phyloP scores from a whole-genome alignment of 1,140 invertebrate species.

The Heliconius nattereri region DNA sequence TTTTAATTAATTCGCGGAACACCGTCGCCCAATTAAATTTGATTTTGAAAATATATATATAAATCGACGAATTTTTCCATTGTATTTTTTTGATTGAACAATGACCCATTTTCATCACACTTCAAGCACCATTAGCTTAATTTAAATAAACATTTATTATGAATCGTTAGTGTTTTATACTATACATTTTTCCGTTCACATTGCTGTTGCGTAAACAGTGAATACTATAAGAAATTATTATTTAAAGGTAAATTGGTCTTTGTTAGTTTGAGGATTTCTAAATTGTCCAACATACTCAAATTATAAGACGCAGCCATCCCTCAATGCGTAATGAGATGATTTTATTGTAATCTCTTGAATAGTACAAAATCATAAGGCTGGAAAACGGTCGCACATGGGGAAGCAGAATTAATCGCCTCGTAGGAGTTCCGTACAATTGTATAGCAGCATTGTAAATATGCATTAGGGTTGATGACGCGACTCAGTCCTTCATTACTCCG shows the following conservation, averaged over 20 bases:
- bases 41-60: conserved; percentile 56
- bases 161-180: neutral
- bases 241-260: neutral
- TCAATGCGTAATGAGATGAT: conserved; percentile 49
- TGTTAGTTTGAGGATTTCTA: neutral
- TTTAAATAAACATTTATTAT: conserved; percentile 26
- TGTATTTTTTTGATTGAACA: conserved; percentile 35
- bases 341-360: conserved; percentile 47
- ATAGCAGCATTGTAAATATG: conserved; percentile 70
- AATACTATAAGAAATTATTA: neutral
- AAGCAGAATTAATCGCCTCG: conserved; percentile 57
- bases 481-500: conserved; percentile 65
- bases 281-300: neutral
- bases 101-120: conserved; percentile 30
- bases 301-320: conserved; percentile 34
- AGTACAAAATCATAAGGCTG: conserved; percentile 44
- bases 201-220: neutral
- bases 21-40: conserved; percentile 63
- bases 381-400: conserved; percentile 45
- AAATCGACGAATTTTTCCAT: conserved; percentile 33
- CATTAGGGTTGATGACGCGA: conserved; percentile 68
- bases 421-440: conserved; percentile 52
- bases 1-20: conserved; percentile 75
- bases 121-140: conserved; percentile 28
- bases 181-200: neutral